Evolutionary conservation across 1,140 invertebrate genomes (phyloP).

Genomic region (Diprion similis): DNA sequence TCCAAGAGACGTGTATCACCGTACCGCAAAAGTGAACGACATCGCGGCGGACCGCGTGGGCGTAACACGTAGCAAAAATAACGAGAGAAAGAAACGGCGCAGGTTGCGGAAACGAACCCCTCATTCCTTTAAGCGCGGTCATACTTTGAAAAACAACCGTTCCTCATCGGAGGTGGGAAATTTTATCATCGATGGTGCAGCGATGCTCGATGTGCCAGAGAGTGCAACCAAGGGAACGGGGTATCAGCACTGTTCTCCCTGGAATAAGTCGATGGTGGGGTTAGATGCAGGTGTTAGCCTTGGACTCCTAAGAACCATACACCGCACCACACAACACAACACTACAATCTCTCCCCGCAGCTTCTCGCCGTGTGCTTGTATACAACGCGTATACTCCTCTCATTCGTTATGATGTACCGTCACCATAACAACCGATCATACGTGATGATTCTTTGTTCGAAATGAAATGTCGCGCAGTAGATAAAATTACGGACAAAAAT

Average conservation of each 20-base stretch:
- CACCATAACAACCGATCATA: too few species aligned
- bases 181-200: too few species aligned
- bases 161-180: too few species aligned
- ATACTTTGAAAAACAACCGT: too few species aligned
- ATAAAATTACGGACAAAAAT: too few species aligned
- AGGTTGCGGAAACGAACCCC: not conserved
- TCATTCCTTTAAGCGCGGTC: too few species aligned
- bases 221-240: not conserved
- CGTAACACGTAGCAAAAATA: conserved; percentile 8
- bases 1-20: too few species aligned
- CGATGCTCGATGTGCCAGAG: too few species aligned
- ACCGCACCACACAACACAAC: conserved; percentile 17
- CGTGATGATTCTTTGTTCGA: not conserved
- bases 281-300: conserved; percentile 55
- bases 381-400: not conserved
- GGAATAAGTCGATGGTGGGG: conserved; percentile 32
- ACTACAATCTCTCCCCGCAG: conserved; percentile 27
- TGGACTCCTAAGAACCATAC: conserved; percentile 50
- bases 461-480: too few species aligned
- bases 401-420: not conserved
- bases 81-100: conserved; percentile 2
- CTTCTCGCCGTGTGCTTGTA: not conserved
- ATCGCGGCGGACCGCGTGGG: too few species aligned
- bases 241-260: conserved; percentile 45
- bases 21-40: too few species aligned